Evolutionary conservation across 2,113 vertebrate genomes (phyloP).

Genomic region (Chaetodon trifascialis): DNA sequence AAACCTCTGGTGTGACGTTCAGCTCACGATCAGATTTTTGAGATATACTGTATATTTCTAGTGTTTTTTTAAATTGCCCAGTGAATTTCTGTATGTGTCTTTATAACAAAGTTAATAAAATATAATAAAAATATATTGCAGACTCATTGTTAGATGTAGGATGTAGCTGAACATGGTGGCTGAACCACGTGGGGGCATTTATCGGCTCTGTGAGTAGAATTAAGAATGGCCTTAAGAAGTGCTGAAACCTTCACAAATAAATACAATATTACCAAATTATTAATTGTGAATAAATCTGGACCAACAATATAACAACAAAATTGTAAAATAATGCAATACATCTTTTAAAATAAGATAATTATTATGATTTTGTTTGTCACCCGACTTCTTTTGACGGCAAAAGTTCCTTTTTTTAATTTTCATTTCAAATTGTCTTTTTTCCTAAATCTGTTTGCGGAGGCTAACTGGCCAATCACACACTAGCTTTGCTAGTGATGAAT

Average conservation of each 20-base stretch:
- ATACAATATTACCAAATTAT: neutral
- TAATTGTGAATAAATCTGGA: neutral
- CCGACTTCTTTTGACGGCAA: too few relatives aligned
- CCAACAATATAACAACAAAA: neutral
- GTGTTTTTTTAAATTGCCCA: constrained; percentile 41
- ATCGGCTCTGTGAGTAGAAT: too few relatives aligned
- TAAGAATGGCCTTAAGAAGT: too few relatives aligned
- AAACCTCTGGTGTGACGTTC: constrained; percentile 14
- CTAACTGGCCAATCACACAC: neutral
- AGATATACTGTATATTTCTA: constrained; percentile 27
- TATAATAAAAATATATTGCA: neutral
- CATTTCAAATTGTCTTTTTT: too few relatives aligned
- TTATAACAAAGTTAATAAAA: constrained; percentile 54
- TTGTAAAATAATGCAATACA: neutral
- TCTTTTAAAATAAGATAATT: neutral
- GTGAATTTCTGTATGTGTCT: constrained; percentile 37
- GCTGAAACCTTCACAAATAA: too few relatives aligned
- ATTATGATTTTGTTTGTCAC: neutral
- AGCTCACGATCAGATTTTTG: constrained; percentile 31
- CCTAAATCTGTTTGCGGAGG: too few relatives aligned
- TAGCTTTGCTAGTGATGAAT: neutral
- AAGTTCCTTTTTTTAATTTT: neutral
- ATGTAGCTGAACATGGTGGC: too few relatives aligned
- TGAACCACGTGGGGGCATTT: too few relatives aligned
- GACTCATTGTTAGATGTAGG: neutral